These are phyloP conservation scores for Macrochelys suwanniensis DNA, from an alignment of 2,797 vertebrate genomes.

Conservation along the genomic window DNA sequence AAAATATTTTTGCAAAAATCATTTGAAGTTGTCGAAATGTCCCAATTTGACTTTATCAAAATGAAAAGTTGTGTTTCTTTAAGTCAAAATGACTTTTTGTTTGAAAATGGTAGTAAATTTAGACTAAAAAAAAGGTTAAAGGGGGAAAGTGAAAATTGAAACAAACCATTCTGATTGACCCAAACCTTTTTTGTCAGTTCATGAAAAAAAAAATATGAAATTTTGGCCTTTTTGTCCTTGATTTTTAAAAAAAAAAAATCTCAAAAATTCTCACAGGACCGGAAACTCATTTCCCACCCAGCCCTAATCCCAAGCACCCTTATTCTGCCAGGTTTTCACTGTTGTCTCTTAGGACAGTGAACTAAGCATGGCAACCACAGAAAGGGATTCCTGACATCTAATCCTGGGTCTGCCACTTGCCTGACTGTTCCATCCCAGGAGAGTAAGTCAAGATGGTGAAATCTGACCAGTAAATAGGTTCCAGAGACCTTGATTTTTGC, in stretches of 20 bases:
- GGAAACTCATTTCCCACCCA: background rate
- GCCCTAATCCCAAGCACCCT: background rate
- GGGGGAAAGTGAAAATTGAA: background rate
- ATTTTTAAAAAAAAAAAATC: too few relatives aligned
- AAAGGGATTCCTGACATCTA: background rate
- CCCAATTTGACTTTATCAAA: too few relatives aligned
- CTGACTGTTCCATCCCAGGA: background rate
- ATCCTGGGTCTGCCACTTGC: background rate
- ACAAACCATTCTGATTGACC: background rate
- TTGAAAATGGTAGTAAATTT: background rate
- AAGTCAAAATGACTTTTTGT: background rate
- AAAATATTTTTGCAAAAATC: too few relatives aligned
- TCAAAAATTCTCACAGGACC: background rate
- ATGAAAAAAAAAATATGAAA: background rate
- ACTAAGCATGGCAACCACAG: background rate
- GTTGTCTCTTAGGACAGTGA: background rate
- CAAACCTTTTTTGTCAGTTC: background rate
- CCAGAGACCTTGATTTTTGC: background rate
- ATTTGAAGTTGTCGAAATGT: too few relatives aligned
- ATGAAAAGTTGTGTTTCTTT: too few relatives aligned
- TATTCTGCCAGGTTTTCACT: background rate
- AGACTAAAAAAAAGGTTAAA: background rate
- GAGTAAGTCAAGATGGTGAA: background rate
- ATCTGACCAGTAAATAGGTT: background rate
- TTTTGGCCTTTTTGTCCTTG: background rate